Base-by-base conservation (phyloP, 2,797 vertebrate species). In the Sebastes iracundus region DNA sequence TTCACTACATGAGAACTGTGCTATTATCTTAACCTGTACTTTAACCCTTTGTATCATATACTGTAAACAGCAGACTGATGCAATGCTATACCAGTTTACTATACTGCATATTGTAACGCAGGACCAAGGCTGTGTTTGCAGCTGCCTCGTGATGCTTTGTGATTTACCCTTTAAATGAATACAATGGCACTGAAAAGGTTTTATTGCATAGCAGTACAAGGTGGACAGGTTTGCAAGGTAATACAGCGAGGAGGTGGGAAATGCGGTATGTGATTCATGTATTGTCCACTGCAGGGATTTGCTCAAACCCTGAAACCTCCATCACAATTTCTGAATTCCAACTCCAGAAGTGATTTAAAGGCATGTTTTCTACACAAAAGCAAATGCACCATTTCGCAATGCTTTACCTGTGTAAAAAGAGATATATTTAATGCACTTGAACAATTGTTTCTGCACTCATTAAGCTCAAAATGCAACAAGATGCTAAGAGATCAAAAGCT, bases 131-230 rank as follows among this genome's bases (percentile, higher is more conserved):
- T 72, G 73, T 73, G 77, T 80, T 88, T 87, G 83, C 79, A 82
- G 86, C 80, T 62, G 56, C 71, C 53, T 76, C 76, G 28, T 91
- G 78, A 88, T 87, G 71, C 71, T 64, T 22, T 1, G 53, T 49
- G 13, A 83, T 77, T 85, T 84, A 85, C 67, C 71, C 68, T 62
- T 74, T 72, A 77, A 81, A 83, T 91, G 80, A 87, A 88, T 46
- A 76, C 75, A 69, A 82, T 52, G 59, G 28, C 55, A 63, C 20
- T 35, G 56, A 72, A 53, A 76, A 79, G 22, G 14, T 74, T 82
- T 85, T 75, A 84, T 25, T 72, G 66, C 58, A 35, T 71, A 84
- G 56, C 67, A 23, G 63, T n/a, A 28, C 25, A 5, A 55, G 20
- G 56, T 59, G 28, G 69, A 75, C 30, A 52, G 18, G 33, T 81